phyloP scores from a whole-genome alignment of 2,888 invertebrate species.

The Agelastica alni region DNA sequence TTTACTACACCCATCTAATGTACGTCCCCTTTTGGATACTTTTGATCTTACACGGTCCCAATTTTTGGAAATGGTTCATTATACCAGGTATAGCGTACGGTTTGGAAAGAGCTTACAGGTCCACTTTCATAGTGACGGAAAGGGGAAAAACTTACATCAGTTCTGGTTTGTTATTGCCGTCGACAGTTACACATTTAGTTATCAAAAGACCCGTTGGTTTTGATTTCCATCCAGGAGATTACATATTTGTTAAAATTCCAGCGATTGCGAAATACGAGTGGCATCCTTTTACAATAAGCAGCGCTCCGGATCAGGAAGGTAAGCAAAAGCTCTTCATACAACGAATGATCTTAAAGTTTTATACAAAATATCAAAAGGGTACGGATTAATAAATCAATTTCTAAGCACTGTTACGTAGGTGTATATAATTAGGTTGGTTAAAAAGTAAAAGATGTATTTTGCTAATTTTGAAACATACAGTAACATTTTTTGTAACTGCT shows the following conservation, averaged over 20 bases:
- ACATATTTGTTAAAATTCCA: slow-evolving; percentile 91
- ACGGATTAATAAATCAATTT: too few relatives aligned
- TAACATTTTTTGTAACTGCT: too few relatives aligned
- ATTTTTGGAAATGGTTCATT: slow-evolving; percentile 95
- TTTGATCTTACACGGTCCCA: slow-evolving; percentile 83
- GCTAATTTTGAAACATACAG: too few relatives aligned
- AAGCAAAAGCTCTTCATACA: too few relatives aligned
- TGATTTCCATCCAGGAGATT: slow-evolving; percentile 90
- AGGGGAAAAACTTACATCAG: slow-evolving; percentile 88
- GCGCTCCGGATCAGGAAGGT: slow-evolving; percentile 92
- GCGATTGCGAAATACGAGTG: slow-evolving; percentile 91
- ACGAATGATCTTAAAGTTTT: too few relatives aligned
- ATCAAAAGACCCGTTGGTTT: slow-evolving; percentile 86
- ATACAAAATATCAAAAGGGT: too few relatives aligned
- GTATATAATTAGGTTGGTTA: too few relatives aligned
- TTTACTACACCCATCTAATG: slow-evolving; percentile 92
- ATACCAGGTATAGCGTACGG: slow-evolving; percentile 79
- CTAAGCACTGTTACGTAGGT: too few relatives aligned
- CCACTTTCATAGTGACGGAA: slow-evolving; percentile 68
- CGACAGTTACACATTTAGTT: slow-evolving; percentile 88
- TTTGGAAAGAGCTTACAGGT: slow-evolving; percentile 72
- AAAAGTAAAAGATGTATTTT: too few relatives aligned
- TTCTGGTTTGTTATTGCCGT: slow-evolving; percentile 83
- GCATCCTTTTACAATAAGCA: slow-evolving; percentile 97
- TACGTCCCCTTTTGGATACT: slow-evolving; percentile 88